Evolutionary conservation across 2,888 invertebrate species (phyloP).

Genomic region (Chaitophorus viminalis): DNA sequence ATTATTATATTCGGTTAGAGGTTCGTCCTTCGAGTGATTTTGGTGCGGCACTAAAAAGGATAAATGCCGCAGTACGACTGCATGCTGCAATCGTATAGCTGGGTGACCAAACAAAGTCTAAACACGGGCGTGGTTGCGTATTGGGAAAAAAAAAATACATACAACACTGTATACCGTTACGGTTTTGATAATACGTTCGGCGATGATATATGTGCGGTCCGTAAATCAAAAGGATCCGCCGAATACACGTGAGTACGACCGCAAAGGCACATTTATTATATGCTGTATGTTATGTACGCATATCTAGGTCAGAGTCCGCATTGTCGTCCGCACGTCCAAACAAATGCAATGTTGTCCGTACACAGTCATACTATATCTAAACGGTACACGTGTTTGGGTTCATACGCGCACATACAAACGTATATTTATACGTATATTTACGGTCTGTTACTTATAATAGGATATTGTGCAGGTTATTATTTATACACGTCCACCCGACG

Average conservation of each 20-base stretch:
- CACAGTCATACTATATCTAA: slow-evolving; percentile 1
- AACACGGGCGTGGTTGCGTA: slow-evolving; percentile 21
- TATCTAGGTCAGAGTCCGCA: slow-evolving; percentile 42
- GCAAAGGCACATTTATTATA: slow-evolving; percentile 17
- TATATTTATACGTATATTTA: neutral
- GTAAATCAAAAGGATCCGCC: slow-evolving; percentile 55
- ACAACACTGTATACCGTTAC: slow-evolving; percentile 56
- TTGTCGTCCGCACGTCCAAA: slow-evolving; percentile 59
- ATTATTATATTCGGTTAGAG: neutral
- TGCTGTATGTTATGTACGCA: too few relatives aligned
- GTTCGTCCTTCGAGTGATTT: slow-evolving; percentile 9
- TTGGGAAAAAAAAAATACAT: neutral
- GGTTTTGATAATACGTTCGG: neutral
- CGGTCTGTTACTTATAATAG: too few relatives aligned
- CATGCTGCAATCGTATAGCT: neutral
- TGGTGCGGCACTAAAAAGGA: slow-evolving; percentile 15
- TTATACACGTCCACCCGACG: neutral
- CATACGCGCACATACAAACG: neutral
- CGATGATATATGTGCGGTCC: slow-evolving; percentile 30
- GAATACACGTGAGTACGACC: slow-evolving; percentile 39
- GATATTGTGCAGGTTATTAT: neutral
- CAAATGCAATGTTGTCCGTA: slow-evolving; percentile 37
- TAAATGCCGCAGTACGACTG: neutral
- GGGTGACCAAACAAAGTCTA: slow-evolving; percentile 17
- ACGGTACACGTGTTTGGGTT: slow-evolving; percentile 17